Conservation (phyloP, 2,888 invertebrate genomes). For the Clostera curtula region DNA sequence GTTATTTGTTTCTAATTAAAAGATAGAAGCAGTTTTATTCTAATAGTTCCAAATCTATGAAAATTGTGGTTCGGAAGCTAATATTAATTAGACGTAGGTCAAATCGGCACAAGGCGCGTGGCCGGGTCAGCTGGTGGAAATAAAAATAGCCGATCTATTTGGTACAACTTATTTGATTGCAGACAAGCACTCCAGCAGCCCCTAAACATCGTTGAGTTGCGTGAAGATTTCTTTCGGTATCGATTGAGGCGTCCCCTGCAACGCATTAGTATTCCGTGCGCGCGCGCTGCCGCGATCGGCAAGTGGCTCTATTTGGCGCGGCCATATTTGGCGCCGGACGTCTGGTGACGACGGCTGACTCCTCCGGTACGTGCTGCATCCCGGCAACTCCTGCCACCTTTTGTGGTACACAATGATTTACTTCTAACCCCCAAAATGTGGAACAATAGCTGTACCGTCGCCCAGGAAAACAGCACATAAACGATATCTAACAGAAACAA, state of each 20-base stretch:
- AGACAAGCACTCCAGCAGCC: conserved; percentile 15
- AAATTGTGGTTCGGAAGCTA: too few species aligned
- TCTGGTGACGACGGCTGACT: conserved; percentile 35
- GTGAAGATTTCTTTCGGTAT: conserved; percentile 40
- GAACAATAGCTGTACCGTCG: conserved; percentile 18
- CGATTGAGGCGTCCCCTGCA: conserved; percentile 29
- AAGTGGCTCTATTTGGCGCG: conserved; percentile 52
- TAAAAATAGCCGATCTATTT: not conserved
- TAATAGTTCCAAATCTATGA: too few species aligned
- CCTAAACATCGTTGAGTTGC: conserved; percentile 39
- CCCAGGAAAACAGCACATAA: conserved; percentile 9
- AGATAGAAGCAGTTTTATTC: too few species aligned
- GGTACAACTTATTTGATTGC: not conserved
- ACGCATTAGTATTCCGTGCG: conserved; percentile 36
- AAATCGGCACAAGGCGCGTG: too few species aligned
- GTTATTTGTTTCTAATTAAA: too few species aligned
- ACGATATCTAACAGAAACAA: too few species aligned
- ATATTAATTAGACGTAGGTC: too few species aligned
- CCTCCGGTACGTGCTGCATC: conserved; percentile 42
- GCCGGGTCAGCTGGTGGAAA: too few species aligned
- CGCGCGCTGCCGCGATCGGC: conserved; percentile 33
- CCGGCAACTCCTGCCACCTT: conserved; percentile 24
- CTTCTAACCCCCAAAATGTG: conserved; percentile 28
- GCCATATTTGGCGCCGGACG: conserved; percentile 50
- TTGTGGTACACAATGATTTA: conserved; percentile 27